Conservation (phyloP, 2,113 vertebrate genomes). For the Cyprinodon variegatus region DNA sequence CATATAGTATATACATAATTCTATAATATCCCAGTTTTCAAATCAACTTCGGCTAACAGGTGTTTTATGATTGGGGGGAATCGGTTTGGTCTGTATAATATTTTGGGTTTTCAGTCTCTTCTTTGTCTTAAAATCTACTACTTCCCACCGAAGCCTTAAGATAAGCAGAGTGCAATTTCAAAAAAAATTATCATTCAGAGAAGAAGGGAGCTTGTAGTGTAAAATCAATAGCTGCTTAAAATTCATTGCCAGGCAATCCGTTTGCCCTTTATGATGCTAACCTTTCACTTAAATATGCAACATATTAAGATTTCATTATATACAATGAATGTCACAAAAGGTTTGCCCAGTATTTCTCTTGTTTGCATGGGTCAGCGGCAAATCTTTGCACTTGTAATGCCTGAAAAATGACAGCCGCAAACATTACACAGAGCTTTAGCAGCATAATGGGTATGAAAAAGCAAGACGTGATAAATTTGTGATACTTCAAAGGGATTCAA, state of each 20-base stretch:
- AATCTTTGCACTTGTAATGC: slow-evolving; percentile 75
- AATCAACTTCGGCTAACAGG: not conserved
- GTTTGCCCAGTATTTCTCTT: slow-evolving; percentile 79
- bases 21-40: not conserved
- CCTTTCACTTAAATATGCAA: slow-evolving; percentile 87
- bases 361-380: slow-evolving; percentile 81
- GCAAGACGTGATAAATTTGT: slow-evolving; percentile 64
- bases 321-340: slow-evolving; percentile 85
- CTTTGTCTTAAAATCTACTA: slow-evolving; percentile 40
- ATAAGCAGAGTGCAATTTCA: slow-evolving; percentile 77
- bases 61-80: not conserved
- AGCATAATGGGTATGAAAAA: slow-evolving; percentile 70
- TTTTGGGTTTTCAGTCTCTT: slow-evolving; percentile 27
- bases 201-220: slow-evolving; percentile 83
- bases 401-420: slow-evolving; percentile 75
- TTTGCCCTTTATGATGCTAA: slow-evolving; percentile 87
- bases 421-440: slow-evolving; percentile 48
- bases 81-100: not conserved
- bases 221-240: slow-evolving; percentile 87
- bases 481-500: slow-evolving; percentile 70
- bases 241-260: slow-evolving; percentile 85
- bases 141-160: slow-evolving; percentile 72
- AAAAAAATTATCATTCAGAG: slow-evolving; percentile 84
- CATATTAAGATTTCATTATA: slow-evolving; percentile 88
- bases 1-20: not conserved